phyloP scores from a whole-genome alignment of 1,140 invertebrate species.

The Druon quercuslanigerum region DNA sequence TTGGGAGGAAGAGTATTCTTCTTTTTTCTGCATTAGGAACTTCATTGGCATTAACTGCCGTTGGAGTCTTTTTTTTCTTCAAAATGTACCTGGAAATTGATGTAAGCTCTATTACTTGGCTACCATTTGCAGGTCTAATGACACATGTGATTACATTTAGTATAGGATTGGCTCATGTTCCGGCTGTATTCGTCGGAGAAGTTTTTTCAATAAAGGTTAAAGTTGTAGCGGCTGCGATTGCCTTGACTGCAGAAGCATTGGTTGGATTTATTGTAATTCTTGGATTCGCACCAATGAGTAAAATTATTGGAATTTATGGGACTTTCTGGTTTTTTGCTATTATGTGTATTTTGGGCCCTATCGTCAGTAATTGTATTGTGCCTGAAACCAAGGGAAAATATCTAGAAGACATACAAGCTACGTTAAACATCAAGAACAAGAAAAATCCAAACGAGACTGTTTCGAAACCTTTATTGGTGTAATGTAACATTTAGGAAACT shows the following conservation, averaged over 20 bases:
- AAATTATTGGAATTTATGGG: conserved; percentile 77
- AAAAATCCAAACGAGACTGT: neutral
- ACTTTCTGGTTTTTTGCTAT: conserved; percentile 83
- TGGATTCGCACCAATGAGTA: conserved; percentile 76
- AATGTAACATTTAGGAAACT: too few species aligned
- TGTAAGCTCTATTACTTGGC: conserved; percentile 63
- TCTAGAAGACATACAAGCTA: conserved; percentile 79
- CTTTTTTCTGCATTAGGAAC: conserved; percentile 78
- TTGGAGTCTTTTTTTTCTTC: conserved; percentile 74
- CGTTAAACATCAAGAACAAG: conserved; percentile 54
- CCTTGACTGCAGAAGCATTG: conserved; percentile 71
- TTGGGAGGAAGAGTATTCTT: conserved; percentile 82
- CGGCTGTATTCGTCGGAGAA: conserved; percentile 2
- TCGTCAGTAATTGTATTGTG: conserved; percentile 73
- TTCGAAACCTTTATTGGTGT: too few species aligned
- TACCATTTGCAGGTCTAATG: conserved; percentile 64
- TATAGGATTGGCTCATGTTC: conserved; percentile 78
- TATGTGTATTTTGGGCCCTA: conserved; percentile 76
- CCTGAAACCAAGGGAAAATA: conserved; percentile 8
- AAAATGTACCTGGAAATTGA: conserved; percentile 59
- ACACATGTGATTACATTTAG: conserved; percentile 65
- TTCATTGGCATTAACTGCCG: conserved; percentile 76
- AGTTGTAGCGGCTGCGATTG: conserved; percentile 60
- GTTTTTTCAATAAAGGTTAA: conserved; percentile 4
- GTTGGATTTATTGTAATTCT: conserved; percentile 80